Evolutionary conservation across 1,140 invertebrate species (phyloP).

Genomic region (Cyrtorhinus lividipennis): DNA sequence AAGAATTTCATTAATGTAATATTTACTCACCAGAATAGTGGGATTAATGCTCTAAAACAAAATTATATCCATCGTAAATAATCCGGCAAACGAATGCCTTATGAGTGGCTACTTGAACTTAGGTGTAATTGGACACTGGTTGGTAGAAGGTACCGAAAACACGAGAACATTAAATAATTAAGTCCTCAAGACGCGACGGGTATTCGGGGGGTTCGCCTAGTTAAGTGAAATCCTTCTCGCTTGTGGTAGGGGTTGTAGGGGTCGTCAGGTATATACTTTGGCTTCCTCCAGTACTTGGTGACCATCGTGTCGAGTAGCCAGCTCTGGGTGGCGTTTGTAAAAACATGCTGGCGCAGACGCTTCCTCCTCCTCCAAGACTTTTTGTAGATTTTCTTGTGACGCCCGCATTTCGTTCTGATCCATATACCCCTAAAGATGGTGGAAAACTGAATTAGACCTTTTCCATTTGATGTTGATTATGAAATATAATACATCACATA

Average conservation of each 20-base stretch:
- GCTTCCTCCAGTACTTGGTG: constrained; percentile 57
- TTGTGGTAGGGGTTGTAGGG: constrained; percentile 75
- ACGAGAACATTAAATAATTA: no score
- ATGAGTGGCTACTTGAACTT: no score
- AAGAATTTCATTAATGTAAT: no score
- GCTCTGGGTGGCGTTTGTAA: constrained; percentile 58
- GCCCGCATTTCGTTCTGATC: constrained; percentile 64
- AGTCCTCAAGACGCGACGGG: constrained; percentile 9
- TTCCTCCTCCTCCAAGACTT: constrained; percentile 42
- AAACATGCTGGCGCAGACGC: constrained; percentile 56
- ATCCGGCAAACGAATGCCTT: no score
- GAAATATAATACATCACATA: no score
- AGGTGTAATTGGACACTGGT: no score
- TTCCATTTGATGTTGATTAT: no score
- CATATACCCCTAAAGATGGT: constrained; percentile 59
- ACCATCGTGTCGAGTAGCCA: constrained; percentile 75
- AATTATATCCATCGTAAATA: no score
- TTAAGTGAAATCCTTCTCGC: constrained; percentile 50
- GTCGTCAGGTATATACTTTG: constrained; percentile 72
- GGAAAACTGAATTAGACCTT: constrained; percentile 18
- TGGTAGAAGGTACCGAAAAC: no score
- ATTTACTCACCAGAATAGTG: no score
- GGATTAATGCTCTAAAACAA: no score
- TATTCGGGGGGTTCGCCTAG: constrained; percentile 40
- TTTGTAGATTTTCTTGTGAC: constrained; percentile 55